phyloP scores from a whole-genome alignment of 2,888 invertebrate genomes.

The Rhingia campestris region DNA sequence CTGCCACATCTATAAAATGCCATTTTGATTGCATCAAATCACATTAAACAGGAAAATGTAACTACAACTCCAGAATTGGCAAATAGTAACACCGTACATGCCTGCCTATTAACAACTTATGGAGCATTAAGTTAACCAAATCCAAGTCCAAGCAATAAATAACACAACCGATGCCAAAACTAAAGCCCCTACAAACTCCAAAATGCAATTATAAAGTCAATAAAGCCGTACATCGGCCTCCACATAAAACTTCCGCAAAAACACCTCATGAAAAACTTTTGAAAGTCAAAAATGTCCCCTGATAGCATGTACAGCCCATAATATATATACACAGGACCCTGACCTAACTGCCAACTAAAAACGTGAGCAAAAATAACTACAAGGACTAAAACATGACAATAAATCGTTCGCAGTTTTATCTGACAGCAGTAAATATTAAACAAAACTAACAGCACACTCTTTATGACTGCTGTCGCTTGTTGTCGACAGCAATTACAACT shows the following conservation, averaged over 20 bases:
- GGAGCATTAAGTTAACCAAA: too few relatives aligned
- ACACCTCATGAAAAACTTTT: slow-evolving; percentile 41
- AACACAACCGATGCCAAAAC: too few relatives aligned
- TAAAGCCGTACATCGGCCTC: slow-evolving; percentile 35
- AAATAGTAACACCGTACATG: too few relatives aligned
- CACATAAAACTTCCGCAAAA: slow-evolving; percentile 30
- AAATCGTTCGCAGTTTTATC: slow-evolving; percentile 71
- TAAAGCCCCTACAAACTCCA: background rate
- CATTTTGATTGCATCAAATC: too few relatives aligned
- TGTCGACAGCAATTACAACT: slow-evolving; percentile 68
- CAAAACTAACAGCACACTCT: slow-evolving; percentile 62
- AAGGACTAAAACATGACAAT: slow-evolving; percentile 59
- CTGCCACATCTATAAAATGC: too few relatives aligned
- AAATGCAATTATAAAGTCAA: slow-evolving; percentile 48
- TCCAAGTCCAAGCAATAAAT: too few relatives aligned
- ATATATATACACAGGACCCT: slow-evolving; percentile 2
- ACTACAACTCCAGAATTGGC: too few relatives aligned
- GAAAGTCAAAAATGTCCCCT: slow-evolving; percentile 26
- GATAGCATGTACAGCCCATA: background rate
- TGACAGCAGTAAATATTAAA: slow-evolving; percentile 71
- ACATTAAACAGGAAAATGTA: too few relatives aligned
- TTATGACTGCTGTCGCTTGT: slow-evolving; percentile 60
- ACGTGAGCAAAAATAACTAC: slow-evolving; percentile 6
- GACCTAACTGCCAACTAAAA: slow-evolving; percentile 22
- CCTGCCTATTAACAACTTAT: too few relatives aligned